Conservation (phyloP, 30 jellyfish, hydroid and myxozoan genomes). For the Aurelia coerulea region DNA sequence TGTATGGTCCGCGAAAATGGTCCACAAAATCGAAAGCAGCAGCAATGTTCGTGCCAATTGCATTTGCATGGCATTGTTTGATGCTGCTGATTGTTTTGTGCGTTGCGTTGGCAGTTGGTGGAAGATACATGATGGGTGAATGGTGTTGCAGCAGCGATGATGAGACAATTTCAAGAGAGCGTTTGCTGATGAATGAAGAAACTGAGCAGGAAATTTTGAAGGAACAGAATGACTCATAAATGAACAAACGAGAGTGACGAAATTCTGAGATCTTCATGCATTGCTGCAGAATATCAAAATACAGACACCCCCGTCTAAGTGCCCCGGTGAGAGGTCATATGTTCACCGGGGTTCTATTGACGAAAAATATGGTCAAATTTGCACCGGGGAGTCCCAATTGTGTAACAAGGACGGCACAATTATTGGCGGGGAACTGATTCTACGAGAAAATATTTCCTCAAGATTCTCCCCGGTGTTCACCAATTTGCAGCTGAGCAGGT, state of each 20-base stretch:
- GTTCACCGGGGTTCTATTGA: no score
- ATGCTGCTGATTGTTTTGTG: conserved; percentile 4
- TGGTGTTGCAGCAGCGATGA: conserved; percentile 20
- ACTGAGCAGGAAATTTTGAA: not conserved
- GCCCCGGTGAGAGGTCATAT: no score
- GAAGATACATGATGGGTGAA: conserved; percentile 2
- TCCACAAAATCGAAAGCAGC: conserved; percentile 56
- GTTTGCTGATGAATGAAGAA: conserved; percentile 27
- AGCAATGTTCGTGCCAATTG: conserved; percentile 68
- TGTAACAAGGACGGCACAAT: no score
- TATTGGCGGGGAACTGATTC: no score
- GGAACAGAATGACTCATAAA: not conserved
- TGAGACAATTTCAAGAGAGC: conserved; percentile 33
- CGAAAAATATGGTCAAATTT: no score
- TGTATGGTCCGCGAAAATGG: conserved; percentile 65
- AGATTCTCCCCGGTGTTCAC: no score
- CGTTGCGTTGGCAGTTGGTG: conserved; percentile 5
- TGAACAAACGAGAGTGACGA: not conserved
- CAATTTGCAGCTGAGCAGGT: no score
- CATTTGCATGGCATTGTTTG: conserved; percentile 74
- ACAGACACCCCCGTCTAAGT: no score
- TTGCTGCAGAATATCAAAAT: no score
- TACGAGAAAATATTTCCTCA: no score
- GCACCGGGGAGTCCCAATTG: no score
- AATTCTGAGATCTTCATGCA: no score